Evolutionary conservation across 2,113 vertebrate genomes (phyloP).

Genomic region (Probosciger aterrimus): DNA sequence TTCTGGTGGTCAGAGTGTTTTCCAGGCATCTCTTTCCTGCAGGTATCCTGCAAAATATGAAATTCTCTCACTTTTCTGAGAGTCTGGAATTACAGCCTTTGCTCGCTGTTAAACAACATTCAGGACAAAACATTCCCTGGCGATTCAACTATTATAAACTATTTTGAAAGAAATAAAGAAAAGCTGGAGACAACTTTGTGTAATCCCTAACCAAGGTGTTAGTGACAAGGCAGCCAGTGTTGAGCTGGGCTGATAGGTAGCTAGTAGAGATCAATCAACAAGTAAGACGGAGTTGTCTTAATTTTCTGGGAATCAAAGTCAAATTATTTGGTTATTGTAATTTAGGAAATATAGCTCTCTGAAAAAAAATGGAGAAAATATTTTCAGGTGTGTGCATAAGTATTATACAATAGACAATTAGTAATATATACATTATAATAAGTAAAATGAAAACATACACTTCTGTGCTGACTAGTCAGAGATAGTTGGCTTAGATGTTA

Average conservation of each 20-base stretch:
- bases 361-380: not conserved
- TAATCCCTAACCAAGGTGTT: not conserved
- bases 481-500: constrained; percentile 28
- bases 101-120: not conserved
- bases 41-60: constrained; percentile 45
- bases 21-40: constrained; percentile 21
- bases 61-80: constrained; percentile 50
- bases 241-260: not conserved
- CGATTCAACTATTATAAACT: not conserved
- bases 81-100: constrained; percentile 30
- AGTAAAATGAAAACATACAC: constrained; percentile 15
- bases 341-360: not conserved
- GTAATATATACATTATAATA: constrained; percentile 16
- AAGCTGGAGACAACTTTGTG: not conserved
- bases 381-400: constrained; percentile 28
- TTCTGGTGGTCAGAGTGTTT: not conserved
- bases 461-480: constrained; percentile 28
- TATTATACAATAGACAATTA: constrained; percentile 18
- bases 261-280: not conserved
- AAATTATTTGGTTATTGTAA: constrained; percentile 2
- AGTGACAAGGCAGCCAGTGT: not conserved
- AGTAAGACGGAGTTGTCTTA: not conserved
- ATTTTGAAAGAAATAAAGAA: not conserved
- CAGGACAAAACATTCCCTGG: not conserved
- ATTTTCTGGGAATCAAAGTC: not conserved